Conservation (phyloP, 2,797 vertebrate species). For the Acipenser transmontanus region DNA sequence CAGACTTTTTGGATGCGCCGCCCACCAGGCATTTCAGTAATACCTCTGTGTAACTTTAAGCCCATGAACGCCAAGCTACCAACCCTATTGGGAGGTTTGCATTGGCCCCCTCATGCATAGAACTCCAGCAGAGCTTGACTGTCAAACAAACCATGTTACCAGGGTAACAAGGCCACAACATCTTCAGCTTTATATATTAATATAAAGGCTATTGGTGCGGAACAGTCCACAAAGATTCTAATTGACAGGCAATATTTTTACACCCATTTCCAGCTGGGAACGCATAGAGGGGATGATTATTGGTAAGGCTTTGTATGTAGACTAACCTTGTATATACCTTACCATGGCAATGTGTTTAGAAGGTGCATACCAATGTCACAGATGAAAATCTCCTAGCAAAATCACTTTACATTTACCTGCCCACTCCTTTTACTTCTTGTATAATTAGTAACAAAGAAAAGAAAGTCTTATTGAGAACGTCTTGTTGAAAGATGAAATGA, state of each 20-base stretch:
- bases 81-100: constrained; percentile 9
- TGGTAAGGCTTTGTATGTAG: constrained; percentile 40
- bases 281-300: constrained; percentile 30
- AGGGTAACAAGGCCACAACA: constrained; percentile 23
- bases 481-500: no score
- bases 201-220: constrained; percentile 38
- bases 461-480: no score
- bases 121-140: constrained; percentile 23
- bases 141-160: constrained; percentile 18
- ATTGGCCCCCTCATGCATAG: not conserved
- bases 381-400: no score
- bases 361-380: no score
- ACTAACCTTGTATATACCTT: constrained; percentile 51
- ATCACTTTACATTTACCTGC: no score
- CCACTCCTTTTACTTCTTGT: no score
- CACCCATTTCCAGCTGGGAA: constrained; percentile 1
- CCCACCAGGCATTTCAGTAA: not conserved
- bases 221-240: constrained; percentile 43
- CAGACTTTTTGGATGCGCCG: not conserved
- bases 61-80: not conserved
- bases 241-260: constrained; percentile 42
- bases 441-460: no score
- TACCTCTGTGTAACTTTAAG: not conserved
- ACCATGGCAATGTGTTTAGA: not conserved
- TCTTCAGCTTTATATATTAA: constrained; percentile 18